Base-by-base conservation (phyloP, 2,113 vertebrate species). In the Vidua chalybeata region DNA sequence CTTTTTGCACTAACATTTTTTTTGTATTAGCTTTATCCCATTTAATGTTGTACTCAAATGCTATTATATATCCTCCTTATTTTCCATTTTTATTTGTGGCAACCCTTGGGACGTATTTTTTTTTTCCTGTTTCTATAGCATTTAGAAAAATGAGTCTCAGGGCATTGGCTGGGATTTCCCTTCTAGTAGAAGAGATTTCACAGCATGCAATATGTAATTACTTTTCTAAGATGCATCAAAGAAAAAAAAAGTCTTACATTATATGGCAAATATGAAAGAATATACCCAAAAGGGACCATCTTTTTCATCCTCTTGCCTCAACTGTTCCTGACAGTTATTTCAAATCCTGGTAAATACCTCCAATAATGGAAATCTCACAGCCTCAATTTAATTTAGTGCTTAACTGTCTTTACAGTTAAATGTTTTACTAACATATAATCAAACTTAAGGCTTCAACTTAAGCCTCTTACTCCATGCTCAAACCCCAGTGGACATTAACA, bases 401-500 rank as follows among this genome's bases (percentile, higher is more conserved):
- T 89, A 93, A 79, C 66, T 78, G 48, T 63, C 77, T 89, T 89
- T 89, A 56, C 45, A 52, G 39, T 68, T 91, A 48, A 89, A 96
- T 73, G 41, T 64, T 94, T 87, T 89, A 59, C 26, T 61, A 91
- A 72, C 72, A 74, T 82, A 56, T 89, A 84, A 89, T 89, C 82
- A 91, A 82, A 87, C 15, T 64, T 72, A 68, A 87, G 31, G 33
- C 39, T 89, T 93, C 48, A 52, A 3, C 87, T 93, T 95, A 93
- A 96, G 62, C 54, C 35, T 93, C 71, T 91, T 89, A 41, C 69
- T 96, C 45, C 28, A 45, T 87, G 37, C 87, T 90, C 58, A 82
- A 31, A 83, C 11, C 61, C 41, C 74, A 37, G 8, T 23, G n/a
- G 37, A 76, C 4, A 11, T 74, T 63, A 89, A 41, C 18, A 87